Percentiles rank a stretch among this genome's conserved stretches.
Evolutionary conservation across 2,797 vertebrate species (phyloP).

Genomic region (Peromyscus nudipes): DNA sequence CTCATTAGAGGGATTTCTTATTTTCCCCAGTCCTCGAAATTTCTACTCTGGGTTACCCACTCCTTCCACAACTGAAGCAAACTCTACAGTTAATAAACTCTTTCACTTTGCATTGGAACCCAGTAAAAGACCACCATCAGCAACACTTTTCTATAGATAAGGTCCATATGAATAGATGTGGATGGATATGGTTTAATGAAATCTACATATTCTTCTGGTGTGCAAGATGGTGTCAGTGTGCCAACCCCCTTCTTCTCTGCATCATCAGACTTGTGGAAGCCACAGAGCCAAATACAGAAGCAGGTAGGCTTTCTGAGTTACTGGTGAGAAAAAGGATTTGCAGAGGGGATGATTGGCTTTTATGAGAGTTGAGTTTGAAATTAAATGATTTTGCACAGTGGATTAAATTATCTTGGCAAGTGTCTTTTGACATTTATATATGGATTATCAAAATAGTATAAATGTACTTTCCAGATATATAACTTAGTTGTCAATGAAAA

Average conservation of each 20-base stretch:
- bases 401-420: neutral
- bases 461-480: constrained; percentile 54
- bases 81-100: neutral
- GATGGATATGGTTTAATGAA: neutral
- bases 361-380: neutral
- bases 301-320: neutral
- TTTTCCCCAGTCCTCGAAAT: neutral
- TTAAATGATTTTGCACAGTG: neutral
- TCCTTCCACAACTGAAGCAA: neutral
- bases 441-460: constrained; percentile 8
- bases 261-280: neutral
- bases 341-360: neutral
- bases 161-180: neutral
- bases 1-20: neutral
- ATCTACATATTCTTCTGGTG: neutral
- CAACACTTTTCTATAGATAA: neutral
- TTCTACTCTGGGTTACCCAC: neutral
- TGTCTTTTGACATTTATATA: neutral
- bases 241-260: neutral
- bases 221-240: neutral
- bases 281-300: neutral
- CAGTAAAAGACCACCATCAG: neutral
- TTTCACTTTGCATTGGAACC: neutral
- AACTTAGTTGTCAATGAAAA: constrained; percentile 13
- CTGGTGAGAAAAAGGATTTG: neutral